Evolutionary conservation across 2,113 vertebrate genomes (phyloP).

Genomic region (Mesitornis unicolor): DNA sequence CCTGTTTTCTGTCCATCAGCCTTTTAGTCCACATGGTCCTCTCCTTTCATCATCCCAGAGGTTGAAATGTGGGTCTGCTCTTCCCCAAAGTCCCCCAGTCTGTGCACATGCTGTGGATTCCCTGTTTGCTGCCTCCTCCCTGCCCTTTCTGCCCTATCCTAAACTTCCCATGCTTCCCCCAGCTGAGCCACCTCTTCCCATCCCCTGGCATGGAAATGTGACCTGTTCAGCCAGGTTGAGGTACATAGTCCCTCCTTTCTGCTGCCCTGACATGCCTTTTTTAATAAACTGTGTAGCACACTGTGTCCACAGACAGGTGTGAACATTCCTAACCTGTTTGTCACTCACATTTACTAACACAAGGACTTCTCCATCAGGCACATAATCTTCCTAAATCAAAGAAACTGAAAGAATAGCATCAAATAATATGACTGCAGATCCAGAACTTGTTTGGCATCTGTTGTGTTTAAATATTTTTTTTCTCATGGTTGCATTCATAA

Average conservation of each 20-base stretch:
- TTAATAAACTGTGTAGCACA: not conserved
- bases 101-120: rapidly evolving
- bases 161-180: not conserved
- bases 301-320: not conserved
- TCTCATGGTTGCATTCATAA: not conserved
- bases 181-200: not conserved
- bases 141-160: not conserved
- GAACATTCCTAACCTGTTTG: not conserved
- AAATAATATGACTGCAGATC: not conserved
- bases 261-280: not conserved
- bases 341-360: not conserved
- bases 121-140: not conserved
- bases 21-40: rapidly evolving
- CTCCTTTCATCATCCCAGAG: not conserved
- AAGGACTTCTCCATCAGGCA: not conserved
- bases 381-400: not conserved
- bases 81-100: rapidly evolving
- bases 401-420: not conserved
- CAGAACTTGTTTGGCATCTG: not conserved
- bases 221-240: not conserved
- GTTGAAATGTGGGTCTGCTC: not conserved
- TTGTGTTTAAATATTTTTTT: not conserved
- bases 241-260: not conserved
- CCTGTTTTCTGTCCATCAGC: not conserved
- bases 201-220: not conserved